These are phyloP conservation scores for Cantharis rufa DNA, from an alignment of 2,888 invertebrate genomes.

Conservation along the genomic window DNA sequence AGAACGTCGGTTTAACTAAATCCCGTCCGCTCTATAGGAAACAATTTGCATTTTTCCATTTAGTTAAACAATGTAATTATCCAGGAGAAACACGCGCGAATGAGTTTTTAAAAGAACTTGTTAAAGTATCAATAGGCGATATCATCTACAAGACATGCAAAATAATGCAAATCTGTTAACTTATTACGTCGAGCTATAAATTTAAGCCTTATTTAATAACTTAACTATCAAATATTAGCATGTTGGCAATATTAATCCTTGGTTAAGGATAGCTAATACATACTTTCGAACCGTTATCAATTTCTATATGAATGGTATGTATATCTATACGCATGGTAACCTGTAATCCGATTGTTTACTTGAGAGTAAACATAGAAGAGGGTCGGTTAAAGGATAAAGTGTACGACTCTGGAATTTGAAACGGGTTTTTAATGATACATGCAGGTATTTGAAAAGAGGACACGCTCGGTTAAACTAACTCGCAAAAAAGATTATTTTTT, in stretches of 20 bases:
- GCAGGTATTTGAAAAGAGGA: slow-evolving; percentile 34
- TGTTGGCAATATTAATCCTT: neutral
- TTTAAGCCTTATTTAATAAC: neutral
- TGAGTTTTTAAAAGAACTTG: slow-evolving; percentile 4
- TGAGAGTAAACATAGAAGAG: slow-evolving; percentile 41
- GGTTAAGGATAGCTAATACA: neutral
- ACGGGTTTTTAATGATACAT: slow-evolving; percentile 38
- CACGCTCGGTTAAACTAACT: slow-evolving; percentile 9
- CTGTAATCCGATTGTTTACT: slow-evolving; percentile 39
- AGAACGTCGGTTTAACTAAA: slow-evolving; percentile 22
- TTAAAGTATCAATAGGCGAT: slow-evolving; percentile 14
- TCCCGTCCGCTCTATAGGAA: slow-evolving; percentile 19
- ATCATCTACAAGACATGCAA: slow-evolving; percentile 7
- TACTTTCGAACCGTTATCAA: neutral
- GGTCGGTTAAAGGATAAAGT: slow-evolving; percentile 31
- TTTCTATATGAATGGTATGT: neutral
- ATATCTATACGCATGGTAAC: slow-evolving; percentile 35
- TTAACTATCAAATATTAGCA: neutral
- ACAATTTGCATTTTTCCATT: slow-evolving; percentile 29
- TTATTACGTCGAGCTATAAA: neutral
- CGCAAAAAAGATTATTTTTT: neutral
- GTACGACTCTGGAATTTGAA: slow-evolving; percentile 35
- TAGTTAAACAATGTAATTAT: slow-evolving; percentile 26
- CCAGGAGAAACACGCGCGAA: slow-evolving; percentile 10
- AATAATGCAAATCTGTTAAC: neutral